Evolutionary conservation across 2,113 vertebrate genomes (phyloP), one percentile per base, ranked within the genome.

Genomic region (Tupaia chinensis): DNA sequence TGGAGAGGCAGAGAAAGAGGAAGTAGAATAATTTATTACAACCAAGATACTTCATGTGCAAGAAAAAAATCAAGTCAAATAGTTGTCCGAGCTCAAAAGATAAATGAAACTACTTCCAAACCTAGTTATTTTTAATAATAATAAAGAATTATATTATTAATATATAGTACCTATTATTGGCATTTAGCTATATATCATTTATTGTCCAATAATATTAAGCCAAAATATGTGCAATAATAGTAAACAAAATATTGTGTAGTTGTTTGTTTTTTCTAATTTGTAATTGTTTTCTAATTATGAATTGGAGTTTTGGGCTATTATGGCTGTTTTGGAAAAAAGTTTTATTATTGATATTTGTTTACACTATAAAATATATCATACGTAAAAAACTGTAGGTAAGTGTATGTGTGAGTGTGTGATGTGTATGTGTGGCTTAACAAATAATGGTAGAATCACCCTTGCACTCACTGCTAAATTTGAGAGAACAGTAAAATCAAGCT

Each of bases 121-220:
- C 17, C n/a, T 54, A 73, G 25, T 53, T 92, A 80, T 61, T 79
- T 85, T 96, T 80, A 17, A 82, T 16, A 92, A 77, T 16, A 92
- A 77, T 53, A 44, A 29, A 78, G 17, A 73, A 34, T 92, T 56
- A 34, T 34, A 69, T 65, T 44, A 82, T 80, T 87, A 79, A n/a
- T 70, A 4, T 10, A 11, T 5, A 78, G 3, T 29, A 76, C 84
- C 56, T 82, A 82, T 85, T 8, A 0, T 0, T 85, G 3, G 27
- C 7, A 70, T 44, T 90, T 84, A 76, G 60, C 70, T 93, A 53
- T 9, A 27, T 60, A 22, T 32, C 72, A 78, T 66, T 94, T 74
- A 91, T 13, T 66, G 0, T 34, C 90, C 2, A 72, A 15, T 80
- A 60, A 80, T 3, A 0, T 25, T 22, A 5, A 74, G 3, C 63